Evolutionary conservation across 2,797 vertebrate species (phyloP).

Genomic region (Natrix natrix): DNA sequence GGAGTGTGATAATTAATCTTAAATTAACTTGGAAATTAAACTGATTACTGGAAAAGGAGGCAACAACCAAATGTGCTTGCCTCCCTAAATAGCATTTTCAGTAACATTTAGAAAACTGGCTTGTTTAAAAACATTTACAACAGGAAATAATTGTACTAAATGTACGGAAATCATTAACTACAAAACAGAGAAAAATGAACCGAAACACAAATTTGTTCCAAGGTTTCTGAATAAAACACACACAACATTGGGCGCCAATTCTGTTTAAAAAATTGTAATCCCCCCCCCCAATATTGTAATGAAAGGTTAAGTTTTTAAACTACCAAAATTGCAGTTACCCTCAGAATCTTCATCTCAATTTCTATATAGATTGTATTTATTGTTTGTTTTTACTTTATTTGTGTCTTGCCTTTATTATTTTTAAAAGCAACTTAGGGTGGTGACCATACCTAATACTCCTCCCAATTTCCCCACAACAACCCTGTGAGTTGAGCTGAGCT

Average conservation of each 20-base stretch:
- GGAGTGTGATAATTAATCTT: not conserved
- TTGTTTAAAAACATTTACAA: not conserved
- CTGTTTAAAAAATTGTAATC: not conserved
- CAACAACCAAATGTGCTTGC: not conserved
- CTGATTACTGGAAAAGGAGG: not conserved
- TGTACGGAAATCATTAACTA: not conserved
- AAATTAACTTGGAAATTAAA: slow-evolving; percentile 10
- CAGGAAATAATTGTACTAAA: not conserved
- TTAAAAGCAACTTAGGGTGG: not conserved
- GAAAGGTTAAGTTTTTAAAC: not conserved
- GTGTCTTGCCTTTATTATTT: not conserved
- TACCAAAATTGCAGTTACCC: not conserved
- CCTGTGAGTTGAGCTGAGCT: not conserved
- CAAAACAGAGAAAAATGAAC: not conserved
- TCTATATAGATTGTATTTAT: not conserved
- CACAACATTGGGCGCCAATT: not conserved
- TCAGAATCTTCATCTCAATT: not conserved
- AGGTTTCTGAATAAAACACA: not conserved
- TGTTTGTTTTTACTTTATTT: not conserved
- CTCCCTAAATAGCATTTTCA: not conserved
- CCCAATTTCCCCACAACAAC: not conserved
- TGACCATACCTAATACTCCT: not conserved
- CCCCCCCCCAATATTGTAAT: not conserved
- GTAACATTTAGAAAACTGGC: not conserved
- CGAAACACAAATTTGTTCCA: not conserved